Percentiles rank a stretch among this genome's conserved stretches.
phyloP scores from a whole-genome alignment of 1,140 invertebrate genomes.

The Psix sp. region DNA sequence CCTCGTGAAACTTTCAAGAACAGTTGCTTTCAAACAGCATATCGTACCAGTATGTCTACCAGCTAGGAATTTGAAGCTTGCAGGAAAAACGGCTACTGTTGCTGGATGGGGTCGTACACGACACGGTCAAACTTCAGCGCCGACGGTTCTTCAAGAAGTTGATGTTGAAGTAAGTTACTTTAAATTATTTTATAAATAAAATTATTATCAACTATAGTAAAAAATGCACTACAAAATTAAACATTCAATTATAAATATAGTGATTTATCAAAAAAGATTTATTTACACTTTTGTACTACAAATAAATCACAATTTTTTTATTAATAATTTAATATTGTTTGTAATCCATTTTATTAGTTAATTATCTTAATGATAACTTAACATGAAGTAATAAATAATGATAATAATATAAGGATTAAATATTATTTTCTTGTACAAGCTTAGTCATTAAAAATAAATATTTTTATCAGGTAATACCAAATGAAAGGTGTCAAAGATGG shows the following conservation, averaged over 20 bases:
- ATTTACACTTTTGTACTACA: no score
- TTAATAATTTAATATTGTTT: no score
- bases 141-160: conserved; percentile 83
- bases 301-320: no score
- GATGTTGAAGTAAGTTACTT: conserved; percentile 69
- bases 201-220: no score
- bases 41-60: conserved; percentile 92
- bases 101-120: conserved; percentile 93
- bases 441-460: conserved; percentile 71
- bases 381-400: no score
- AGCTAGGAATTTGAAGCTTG: conserved; percentile 83
- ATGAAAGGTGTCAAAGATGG: conserved; percentile 93
- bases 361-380: no score
- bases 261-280: no score
- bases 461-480: conserved; percentile 91
- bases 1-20: conserved; percentile 86
- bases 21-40: conserved; percentile 91
- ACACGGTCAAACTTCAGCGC: conserved; percentile 89
- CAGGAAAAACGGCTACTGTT: conserved; percentile 90
- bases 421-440: no score
- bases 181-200: conserved; percentile 1
- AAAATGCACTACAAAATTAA: no score
- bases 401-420: no score
- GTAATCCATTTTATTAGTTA: no score
- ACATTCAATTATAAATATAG: no score